Percentiles rank a stretch among this genome's conserved stretches.
These are phyloP conservation scores for Acrocephalus scirpaceus DNA, from an alignment of 2,797 vertebrate species.

Conservation along the genomic window DNA sequence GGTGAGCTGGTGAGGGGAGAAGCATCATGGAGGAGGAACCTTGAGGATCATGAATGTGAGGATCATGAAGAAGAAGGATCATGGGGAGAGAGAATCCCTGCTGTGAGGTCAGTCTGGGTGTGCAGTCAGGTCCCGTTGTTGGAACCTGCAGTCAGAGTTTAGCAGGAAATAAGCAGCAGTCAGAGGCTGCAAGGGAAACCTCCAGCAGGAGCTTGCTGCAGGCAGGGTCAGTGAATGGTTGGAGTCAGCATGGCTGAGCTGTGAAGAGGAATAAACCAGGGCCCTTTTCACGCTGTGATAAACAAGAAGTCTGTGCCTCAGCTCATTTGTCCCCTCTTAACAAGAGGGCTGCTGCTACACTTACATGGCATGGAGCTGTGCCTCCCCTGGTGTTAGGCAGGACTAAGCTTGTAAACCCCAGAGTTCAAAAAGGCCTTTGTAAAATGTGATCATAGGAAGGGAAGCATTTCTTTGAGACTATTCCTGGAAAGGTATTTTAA, in stretches of 20 bases:
- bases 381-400: not conserved
- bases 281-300: not conserved
- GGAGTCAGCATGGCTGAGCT: not conserved
- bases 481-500: not conserved
- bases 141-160: not conserved
- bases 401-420: not conserved
- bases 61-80: not conserved
- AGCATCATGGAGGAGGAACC: not conserved
- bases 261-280: not conserved
- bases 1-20: not conserved
- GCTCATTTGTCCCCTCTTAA: not conserved
- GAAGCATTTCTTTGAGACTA: not conserved
- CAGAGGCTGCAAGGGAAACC: not conserved
- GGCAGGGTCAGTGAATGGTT: not conserved
- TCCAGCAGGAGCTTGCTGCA: not conserved
- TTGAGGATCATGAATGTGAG: too few relatives aligned
- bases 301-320: not conserved
- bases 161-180: not conserved
- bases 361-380: fast-evolving
- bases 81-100: not conserved
- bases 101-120: not conserved
- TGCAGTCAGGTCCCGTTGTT: not conserved
- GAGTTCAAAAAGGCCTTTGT: not conserved
- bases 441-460: not conserved
- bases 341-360: not conserved